Percentiles rank a stretch among this genome's conserved stretches.
Conservation (phyloP, 2,113 vertebrate species). For the Dendropsophus ebraccatus region DNA sequence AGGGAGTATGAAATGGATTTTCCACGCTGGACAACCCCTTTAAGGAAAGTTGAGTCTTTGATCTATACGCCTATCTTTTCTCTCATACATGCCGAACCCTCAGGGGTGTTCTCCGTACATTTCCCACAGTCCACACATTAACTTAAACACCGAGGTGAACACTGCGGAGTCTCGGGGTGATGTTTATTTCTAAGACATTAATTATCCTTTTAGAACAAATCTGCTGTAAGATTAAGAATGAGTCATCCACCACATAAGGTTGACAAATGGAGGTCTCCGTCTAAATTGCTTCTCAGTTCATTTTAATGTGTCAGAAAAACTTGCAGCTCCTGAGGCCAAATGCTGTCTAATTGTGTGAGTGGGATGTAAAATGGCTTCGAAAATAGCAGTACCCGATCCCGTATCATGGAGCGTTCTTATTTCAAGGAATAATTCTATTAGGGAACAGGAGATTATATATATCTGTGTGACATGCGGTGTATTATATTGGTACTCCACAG, state of each 20-base stretch:
- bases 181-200: slow-evolving; percentile 30
- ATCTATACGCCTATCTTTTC: not conserved
- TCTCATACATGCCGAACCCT: not conserved
- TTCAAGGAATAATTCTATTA: not conserved
- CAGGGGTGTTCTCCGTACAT: not conserved
- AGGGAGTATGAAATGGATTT: too few relatives aligned
- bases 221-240: slow-evolving; percentile 18
- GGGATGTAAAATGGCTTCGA: not conserved
- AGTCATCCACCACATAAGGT: slow-evolving; percentile 24
- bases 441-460: too few relatives aligned
- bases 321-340: slow-evolving; percentile 10
- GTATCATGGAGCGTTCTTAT: not conserved
- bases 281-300: slow-evolving; percentile 15
- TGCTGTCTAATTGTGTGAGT: slow-evolving; percentile 17
- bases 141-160: not conserved
- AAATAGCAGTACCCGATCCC: not conserved
- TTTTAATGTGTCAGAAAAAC: slow-evolving; percentile 10
- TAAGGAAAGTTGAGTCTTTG: not conserved
- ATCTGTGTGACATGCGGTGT: too few relatives aligned
- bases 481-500: too few relatives aligned
- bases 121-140: not conserved
- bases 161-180: not conserved
- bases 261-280: slow-evolving; percentile 27
- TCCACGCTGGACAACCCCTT: too few relatives aligned
- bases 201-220: slow-evolving; percentile 35